phyloP scores from a whole-genome alignment of 2,113 vertebrate genomes.

The Semnopithecus entellus region DNA sequence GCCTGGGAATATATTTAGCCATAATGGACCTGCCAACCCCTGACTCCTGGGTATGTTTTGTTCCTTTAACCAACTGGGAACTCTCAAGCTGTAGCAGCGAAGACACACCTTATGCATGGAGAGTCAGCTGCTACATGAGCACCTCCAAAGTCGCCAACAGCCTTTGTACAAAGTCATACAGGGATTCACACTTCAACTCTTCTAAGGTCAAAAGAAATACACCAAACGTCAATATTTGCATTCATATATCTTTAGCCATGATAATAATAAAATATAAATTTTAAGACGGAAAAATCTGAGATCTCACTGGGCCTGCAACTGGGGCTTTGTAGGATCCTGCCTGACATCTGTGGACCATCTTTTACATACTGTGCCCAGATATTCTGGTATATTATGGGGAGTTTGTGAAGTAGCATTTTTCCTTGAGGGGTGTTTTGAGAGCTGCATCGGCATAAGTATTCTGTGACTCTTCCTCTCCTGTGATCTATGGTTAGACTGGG shows the following conservation, averaged over 20 bases:
- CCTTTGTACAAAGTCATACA: neutral
- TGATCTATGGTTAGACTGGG: neutral
- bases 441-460: neutral
- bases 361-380: neutral
- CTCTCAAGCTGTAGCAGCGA: neutral
- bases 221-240: neutral
- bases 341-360: neutral
- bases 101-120: neutral
- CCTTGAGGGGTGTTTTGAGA: neutral
- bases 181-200: neutral
- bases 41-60: neutral
- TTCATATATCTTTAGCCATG: neutral
- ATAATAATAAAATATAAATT: conserved; percentile 7
- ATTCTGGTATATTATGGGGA: neutral
- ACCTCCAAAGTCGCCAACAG: neutral
- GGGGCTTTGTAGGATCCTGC: neutral
- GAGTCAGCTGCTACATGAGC: neutral
- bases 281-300: neutral
- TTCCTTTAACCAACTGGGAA: neutral
- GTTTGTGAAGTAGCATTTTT: neutral
- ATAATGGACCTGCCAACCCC: neutral
- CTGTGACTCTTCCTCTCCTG: neutral
- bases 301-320: neutral
- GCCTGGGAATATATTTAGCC: conserved; percentile 37
- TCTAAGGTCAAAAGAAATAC: neutral